Conservation (phyloP, 2,888 invertebrate genomes). For the Dichetophora obliterata region DNA sequence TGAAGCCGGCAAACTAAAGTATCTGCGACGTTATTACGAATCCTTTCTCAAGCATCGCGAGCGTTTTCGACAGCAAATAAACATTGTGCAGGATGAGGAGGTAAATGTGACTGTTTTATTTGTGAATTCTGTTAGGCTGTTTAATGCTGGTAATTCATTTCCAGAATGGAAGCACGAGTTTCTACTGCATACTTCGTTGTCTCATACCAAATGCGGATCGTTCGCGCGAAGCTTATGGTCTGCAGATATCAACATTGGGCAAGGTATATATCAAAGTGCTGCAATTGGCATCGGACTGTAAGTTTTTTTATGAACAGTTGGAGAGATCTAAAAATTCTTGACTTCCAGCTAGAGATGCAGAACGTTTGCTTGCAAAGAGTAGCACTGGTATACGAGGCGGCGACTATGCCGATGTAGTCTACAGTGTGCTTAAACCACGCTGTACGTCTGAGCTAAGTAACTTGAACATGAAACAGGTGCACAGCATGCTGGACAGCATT, state of each 20-base stretch:
- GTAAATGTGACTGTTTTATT: conserved; percentile 14
- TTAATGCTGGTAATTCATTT: not conserved
- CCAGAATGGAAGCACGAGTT: conserved; percentile 72
- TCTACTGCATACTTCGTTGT: conserved; percentile 83
- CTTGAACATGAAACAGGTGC: conserved; percentile 79
- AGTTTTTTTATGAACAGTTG: conserved; percentile 53
- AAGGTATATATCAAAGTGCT: conserved; percentile 80
- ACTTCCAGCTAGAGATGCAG: conserved; percentile 68
- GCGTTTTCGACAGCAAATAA: conserved; percentile 53
- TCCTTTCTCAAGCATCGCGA: conserved; percentile 61
- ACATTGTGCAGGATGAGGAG: conserved; percentile 45
- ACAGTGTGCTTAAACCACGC: conserved; percentile 77
- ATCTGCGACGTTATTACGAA: conserved; percentile 60
- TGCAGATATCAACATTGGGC: conserved; percentile 84
- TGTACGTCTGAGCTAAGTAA: conserved; percentile 68
- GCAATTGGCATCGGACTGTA: conserved; percentile 78
- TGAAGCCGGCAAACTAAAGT: conserved; percentile 55
- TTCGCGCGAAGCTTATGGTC: conserved; percentile 84
- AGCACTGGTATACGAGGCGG: conserved; percentile 67
- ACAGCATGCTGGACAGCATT: conserved; percentile 81
- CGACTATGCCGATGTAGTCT: conserved; percentile 88
- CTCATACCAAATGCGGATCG: conserved; percentile 84
- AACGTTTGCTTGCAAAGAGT: conserved; percentile 56
- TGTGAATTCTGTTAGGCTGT: not conserved
- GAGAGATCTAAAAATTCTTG: no score